Evolutionary conservation across 23 tunicate species (phyloP).

Genomic region (Corella eumyota): DNA sequence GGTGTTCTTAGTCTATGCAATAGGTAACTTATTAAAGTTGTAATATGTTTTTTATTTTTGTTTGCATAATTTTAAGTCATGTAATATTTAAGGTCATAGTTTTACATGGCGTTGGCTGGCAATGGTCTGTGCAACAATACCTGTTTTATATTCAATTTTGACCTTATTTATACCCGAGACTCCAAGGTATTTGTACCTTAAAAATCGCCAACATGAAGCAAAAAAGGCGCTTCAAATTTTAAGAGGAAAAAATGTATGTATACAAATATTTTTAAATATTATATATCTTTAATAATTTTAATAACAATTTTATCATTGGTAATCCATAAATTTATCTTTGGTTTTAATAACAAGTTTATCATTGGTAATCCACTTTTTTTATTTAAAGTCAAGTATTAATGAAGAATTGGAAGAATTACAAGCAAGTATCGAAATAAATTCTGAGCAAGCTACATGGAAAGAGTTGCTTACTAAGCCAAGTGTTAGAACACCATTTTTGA

Average conservation of each 20-base stretch:
- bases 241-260: slow-evolving; percentile 44
- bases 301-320: too few species aligned
- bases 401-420: slow-evolving; percentile 34
- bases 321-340: too few species aligned
- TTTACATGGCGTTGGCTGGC: slow-evolving; percentile 84
- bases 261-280: background rate
- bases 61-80: too few species aligned
- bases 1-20: slow-evolving; percentile 36
- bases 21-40: slow-evolving; percentile 21
- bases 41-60: too few species aligned
- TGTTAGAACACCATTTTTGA: slow-evolving; percentile 39
- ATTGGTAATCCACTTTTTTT: too few species aligned
- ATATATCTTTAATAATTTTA: too few species aligned
- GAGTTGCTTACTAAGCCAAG: slow-evolving; percentile 12
- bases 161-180: slow-evolving; percentile 51
- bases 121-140: slow-evolving; percentile 13
- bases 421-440: slow-evolving; percentile 7
- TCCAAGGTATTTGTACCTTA: slow-evolving; percentile 41
- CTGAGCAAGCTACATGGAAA: slow-evolving; percentile 38
- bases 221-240: slow-evolving; percentile 22
- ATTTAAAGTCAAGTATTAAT: slow-evolving; percentile 42
- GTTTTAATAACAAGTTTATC: too few species aligned
- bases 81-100: too few species aligned
- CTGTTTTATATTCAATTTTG: slow-evolving; percentile 17
- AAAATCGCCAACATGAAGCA: slow-evolving; percentile 24